Conservation (phyloP, 2,888 invertebrate genomes). For the Biston betularia region DNA sequence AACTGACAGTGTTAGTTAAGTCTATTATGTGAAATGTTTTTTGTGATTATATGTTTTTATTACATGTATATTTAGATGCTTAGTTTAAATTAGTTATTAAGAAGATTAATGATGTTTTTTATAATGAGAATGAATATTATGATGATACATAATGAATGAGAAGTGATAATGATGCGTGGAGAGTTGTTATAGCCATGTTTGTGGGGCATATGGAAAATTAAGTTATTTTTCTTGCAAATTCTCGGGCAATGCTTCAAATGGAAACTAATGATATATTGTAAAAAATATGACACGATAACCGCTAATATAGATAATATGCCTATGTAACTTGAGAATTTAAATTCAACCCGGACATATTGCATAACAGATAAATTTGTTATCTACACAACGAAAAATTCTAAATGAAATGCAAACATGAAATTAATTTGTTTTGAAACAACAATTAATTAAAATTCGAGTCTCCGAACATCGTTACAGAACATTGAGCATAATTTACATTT, state of each 20-base stretch:
- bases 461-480: conserved; percentile 58
- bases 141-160: conserved; percentile 17
- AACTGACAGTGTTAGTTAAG: conserved; percentile 62
- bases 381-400: conserved; percentile 21
- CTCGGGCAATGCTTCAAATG: conserved; percentile 37
- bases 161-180: conserved; percentile 28
- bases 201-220: conserved; percentile 1
- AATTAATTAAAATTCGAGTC: conserved; percentile 49
- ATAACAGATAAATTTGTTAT: conserved; percentile 19
- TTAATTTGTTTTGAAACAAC: conserved; percentile 36
- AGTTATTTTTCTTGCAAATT: conserved; percentile 11
- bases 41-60: conserved; percentile 44
- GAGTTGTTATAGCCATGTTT: conserved; percentile 7
- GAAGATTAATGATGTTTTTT: conserved; percentile 32
- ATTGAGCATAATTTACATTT: conserved; percentile 79
- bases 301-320: conserved; percentile 19
- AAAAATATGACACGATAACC: conserved; percentile 27
- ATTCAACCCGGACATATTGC: conserved; percentile 23
- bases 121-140: conserved; percentile 5
- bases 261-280: conserved; percentile 25
- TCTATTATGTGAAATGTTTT: conserved; percentile 40
- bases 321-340: conserved; percentile 4
- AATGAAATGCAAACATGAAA: conserved; percentile 35
- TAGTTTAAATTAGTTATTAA: conserved; percentile 34
- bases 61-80: conserved; percentile 31